Evolutionary conservation across 2,888 invertebrate genomes (phyloP), one percentile per base, ranked within the genome.

Genomic region (Cephus nigrinus): DNA sequence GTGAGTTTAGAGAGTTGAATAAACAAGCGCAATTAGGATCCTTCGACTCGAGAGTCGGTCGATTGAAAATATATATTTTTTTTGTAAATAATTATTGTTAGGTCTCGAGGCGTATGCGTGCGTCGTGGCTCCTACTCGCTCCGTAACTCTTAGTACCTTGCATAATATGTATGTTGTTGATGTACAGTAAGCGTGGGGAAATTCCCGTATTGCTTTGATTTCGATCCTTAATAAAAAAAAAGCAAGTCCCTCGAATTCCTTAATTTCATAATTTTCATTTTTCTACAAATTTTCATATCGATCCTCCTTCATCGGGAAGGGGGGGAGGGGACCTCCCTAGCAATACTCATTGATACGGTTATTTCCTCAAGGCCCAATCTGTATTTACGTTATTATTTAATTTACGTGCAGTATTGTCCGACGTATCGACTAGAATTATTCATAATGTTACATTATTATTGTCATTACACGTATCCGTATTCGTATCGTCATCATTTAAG

Each of bases 331-430:
- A 23, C 2, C 55, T 55, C 55, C 23, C 55, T 23, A 79, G 79
- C 79, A 84, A 84, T 84, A 84, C 83, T 84, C 84, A 83, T 80
- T 78, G 80, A 71, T 80, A 80, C 73, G 80, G 79, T 72, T 71
- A 3, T 75, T 79, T 81, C 74, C 73, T 76, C 15, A 75, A 78
- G 55, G 75, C 33, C 78, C 76, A 73, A 79, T 69, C 69, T 75
- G 36, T 75, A 75, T 72, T 72, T 78, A 79, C 77, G 80, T 80
- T 83, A 83, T 84, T 87, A 87, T 88, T 87, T 88, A 88, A 89
- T 87, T 89, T 89, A 89, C 89, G 84, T 87, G 84, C 89, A 89
- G 89, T 89, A 89, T 89, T 89, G 85, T 85, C 74, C 34, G 74
- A 34, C 35, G 34, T 40, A 33, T 33, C 74, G 35, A 74, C 35